A percentile compares a stretch with the other conserved stretches of the same genome.
Evolutionary conservation across 2,113 vertebrate genomes (phyloP).

Genomic region (Ia io): DNA sequence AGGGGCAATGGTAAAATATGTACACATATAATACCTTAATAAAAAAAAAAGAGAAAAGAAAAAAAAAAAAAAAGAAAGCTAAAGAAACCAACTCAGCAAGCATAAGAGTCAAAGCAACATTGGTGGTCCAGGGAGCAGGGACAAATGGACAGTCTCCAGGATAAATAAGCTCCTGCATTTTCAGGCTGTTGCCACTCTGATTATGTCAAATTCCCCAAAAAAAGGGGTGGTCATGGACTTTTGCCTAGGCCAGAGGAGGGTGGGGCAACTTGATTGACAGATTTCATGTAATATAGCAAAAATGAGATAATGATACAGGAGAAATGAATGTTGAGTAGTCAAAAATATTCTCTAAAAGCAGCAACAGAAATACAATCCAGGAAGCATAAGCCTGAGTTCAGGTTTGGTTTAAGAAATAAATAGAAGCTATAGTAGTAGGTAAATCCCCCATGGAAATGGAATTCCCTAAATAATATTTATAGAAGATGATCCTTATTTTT

Average conservation of each 20-base stretch:
- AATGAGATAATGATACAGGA: neutral
- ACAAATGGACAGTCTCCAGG: neutral
- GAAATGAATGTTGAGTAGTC: neutral
- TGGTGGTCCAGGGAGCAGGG: neutral
- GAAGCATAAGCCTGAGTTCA: neutral
- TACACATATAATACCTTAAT: too few relatives aligned
- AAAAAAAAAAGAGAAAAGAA: too few relatives aligned
- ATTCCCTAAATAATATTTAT: neutral
- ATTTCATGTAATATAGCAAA: neutral
- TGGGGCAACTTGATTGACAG: neutral
- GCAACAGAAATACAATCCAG: neutral
- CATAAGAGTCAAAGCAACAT: neutral
- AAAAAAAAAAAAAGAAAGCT: neutral
- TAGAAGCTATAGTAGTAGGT: neutral
- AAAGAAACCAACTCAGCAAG: neutral
- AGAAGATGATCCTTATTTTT: slow-evolving; percentile 6
- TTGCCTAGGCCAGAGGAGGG: neutral
- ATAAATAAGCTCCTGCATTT: neutral
- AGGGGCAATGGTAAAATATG: too few relatives aligned
- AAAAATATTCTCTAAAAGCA: neutral
- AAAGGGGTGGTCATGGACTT: neutral
- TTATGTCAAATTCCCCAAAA: neutral
- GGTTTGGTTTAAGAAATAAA: neutral
- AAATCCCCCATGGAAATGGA: neutral
- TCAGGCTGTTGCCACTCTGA: neutral